These are phyloP conservation scores for Xiphophorus birchmanni DNA, from an alignment of 2,797 vertebrate species.

Conservation along the genomic window DNA sequence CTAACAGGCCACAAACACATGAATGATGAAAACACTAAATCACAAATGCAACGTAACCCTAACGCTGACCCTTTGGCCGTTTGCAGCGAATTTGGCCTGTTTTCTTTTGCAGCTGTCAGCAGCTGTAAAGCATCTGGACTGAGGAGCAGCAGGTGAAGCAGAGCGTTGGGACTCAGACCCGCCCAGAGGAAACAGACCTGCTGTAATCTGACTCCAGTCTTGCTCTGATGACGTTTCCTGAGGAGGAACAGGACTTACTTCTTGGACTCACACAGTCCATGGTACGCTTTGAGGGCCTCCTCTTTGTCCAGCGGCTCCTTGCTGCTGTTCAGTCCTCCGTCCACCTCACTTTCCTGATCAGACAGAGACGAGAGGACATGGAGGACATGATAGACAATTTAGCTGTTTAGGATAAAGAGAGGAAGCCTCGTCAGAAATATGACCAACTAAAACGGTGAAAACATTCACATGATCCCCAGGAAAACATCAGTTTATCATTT, in stretches of 20 bases:
- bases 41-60: too few relatives aligned
- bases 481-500: not conserved
- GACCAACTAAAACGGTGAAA: not conserved
- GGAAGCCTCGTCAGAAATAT: not conserved
- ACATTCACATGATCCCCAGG: not conserved
- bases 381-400: not conserved
- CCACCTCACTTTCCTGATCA: conserved; percentile 51
- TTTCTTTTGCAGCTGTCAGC: too few relatives aligned
- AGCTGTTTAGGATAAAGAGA: not conserved
- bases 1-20: too few relatives aligned
- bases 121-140: not conserved
- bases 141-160: not conserved
- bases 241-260: conserved; percentile 76
- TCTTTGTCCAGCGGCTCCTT: conserved; percentile 83
- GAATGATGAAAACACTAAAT: too few relatives aligned
- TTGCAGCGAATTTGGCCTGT: too few relatives aligned
- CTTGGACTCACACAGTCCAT: conserved; percentile 87
- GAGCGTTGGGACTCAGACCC: not conserved
- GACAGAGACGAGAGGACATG: conserved; percentile 13
- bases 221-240: not conserved
- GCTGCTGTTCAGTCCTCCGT: conserved; percentile 74
- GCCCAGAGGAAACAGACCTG: not conserved
- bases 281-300: conserved; percentile 81
- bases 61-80: too few relatives aligned
- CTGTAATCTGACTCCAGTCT: not conserved